Base-by-base conservation (phyloP, 1,140 invertebrate species). In the Heliconius nattereri region DNA sequence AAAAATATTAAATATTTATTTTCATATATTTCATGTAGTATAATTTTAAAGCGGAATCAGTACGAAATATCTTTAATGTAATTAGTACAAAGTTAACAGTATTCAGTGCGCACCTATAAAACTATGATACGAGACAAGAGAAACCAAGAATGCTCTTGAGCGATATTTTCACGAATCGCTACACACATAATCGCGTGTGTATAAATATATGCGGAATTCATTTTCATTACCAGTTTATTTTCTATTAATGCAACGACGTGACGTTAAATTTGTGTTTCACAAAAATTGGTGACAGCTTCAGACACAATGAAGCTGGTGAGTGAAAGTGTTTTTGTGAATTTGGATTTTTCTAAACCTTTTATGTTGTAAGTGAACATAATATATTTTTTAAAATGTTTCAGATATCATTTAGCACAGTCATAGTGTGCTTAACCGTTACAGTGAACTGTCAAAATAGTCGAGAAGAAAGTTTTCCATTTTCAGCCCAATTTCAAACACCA, bases 181-280 rank as follows among this genome's bases (percentile, higher is more conserved):
- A 90, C 83, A 84, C 85, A 90, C 87, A 79, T 78, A 77, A 66
- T 90, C 85, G 91, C 93, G 91, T 94, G 92, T 86, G 83, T 94
- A 94, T 94, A 94, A 93, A 93, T 93, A 85, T 93, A 93, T 92
- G 89, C 90, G 91, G 92, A 92, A 94, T 94, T 94, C 91, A 91
- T 89, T 94, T 94, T 94, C 93, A 93, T 93, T 93, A 90, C 89
- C 88, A 94, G 91, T 94, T 75, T 86, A 88, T 88, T 92, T 89
- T 91, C 86, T 86, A 87, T 85, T 83, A 84, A 85, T 90, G 90
- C 72, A 80, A 85, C 83, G 87, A 87, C 86, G 89, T 92, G 87
- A 92, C 91, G 91, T 88, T 81, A 78, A 75, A 73, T 87, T 75
- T 80, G 74, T 79, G 66, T 71, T 45, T 1, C 52, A 72, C 32